Evolutionary conservation across 2,888 invertebrate species (phyloP).

Genomic region (Encarsia formosa): DNA sequence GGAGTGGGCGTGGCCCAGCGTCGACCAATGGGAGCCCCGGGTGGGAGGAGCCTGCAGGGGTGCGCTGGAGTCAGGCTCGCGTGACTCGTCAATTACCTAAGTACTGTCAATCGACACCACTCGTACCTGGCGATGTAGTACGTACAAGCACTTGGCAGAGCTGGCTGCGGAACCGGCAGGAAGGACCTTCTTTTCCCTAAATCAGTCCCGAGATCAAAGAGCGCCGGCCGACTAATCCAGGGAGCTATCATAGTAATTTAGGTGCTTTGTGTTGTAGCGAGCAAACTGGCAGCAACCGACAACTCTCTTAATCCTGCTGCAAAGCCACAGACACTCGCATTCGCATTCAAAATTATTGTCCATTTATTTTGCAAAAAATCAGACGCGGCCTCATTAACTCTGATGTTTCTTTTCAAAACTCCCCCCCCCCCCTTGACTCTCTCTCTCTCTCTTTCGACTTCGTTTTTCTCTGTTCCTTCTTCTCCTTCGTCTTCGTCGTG

Average conservation of each 20-base stretch:
- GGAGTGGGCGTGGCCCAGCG: slow-evolving; percentile 14
- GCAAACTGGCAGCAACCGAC: slow-evolving; percentile 38
- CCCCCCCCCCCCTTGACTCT: too few relatives aligned
- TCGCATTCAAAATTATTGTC: slow-evolving; percentile 26
- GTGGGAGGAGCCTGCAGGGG: background rate
- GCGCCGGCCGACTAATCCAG: slow-evolving; percentile 50
- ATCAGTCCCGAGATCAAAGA: slow-evolving; percentile 50
- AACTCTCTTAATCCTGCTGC: background rate
- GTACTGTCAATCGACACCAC: too few relatives aligned
- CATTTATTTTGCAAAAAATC: slow-evolving; percentile 21
- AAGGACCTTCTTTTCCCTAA: too few relatives aligned
- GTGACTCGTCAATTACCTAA: background rate
- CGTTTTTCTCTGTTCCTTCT: too few relatives aligned
- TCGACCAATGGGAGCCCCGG: slow-evolving; percentile 5
- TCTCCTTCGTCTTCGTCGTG: too few relatives aligned
- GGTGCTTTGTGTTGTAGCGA: slow-evolving; percentile 50
- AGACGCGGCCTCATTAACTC: too few relatives aligned
- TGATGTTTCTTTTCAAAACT: too few relatives aligned
- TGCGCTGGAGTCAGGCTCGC: background rate
- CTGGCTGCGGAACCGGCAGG: too few relatives aligned
- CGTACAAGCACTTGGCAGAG: too few relatives aligned
- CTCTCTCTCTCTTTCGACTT: too few relatives aligned
- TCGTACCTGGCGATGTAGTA: too few relatives aligned
- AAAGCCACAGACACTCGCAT: slow-evolving; percentile 24
- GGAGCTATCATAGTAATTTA: slow-evolving; percentile 52